Evolutionary conservation across 2,888 invertebrate species (phyloP).

Genomic region (Dasypolia templi): DNA sequence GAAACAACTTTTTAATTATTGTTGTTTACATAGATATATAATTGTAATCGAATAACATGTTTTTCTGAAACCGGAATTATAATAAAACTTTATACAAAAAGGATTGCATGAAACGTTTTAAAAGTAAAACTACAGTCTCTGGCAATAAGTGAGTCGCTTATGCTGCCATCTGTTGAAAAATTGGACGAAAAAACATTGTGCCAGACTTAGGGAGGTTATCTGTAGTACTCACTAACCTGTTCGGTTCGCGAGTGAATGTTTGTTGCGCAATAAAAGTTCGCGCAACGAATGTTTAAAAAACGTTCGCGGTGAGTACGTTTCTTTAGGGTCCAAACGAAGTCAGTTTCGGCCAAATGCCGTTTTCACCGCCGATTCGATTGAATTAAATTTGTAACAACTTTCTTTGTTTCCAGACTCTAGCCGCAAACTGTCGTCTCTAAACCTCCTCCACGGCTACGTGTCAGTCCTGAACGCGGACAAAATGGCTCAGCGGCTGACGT

Average conservation of each 20-base stretch:
- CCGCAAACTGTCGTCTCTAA: slow-evolving; percentile 91
- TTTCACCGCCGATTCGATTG: background rate
- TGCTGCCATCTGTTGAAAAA: too few species aligned
- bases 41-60: too few species aligned
- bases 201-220: too few species aligned
- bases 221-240: background rate
- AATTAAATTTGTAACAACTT: background rate
- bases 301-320: background rate
- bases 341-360: background rate
- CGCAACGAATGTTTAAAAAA: background rate
- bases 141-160: too few species aligned
- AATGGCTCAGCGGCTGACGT: slow-evolving; percentile 75
- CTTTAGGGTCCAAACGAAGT: background rate
- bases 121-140: too few species aligned
- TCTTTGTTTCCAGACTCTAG: slow-evolving; percentile 86
- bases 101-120: too few species aligned
- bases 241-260: background rate
- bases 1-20: too few species aligned
- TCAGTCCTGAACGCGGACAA: slow-evolving; percentile 82
- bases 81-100: too few species aligned
- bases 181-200: too few species aligned
- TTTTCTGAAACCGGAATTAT: too few species aligned
- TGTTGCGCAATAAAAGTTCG: background rate
- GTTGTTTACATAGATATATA: too few species aligned
- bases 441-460: slow-evolving; percentile 93